These are phyloP conservation scores for Dinoponera quadriceps DNA, from an alignment of 1,140 invertebrate species.

Conservation along the genomic window DNA sequence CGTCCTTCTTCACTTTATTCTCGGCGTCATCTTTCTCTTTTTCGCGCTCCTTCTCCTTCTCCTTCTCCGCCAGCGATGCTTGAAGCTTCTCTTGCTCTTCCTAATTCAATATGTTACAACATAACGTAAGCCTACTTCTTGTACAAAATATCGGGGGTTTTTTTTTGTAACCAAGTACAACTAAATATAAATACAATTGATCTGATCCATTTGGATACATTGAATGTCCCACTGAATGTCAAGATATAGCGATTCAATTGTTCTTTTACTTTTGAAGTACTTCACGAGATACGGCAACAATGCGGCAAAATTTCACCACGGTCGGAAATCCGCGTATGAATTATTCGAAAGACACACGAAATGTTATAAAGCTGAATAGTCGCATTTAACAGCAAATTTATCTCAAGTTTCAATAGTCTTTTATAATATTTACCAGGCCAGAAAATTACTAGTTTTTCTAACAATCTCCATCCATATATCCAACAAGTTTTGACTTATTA, in stretches of 20 bases:
- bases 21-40: conserved; percentile 84
- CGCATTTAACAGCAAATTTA: conserved; percentile 2
- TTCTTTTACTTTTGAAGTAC: conserved; percentile 45
- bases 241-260: conserved; percentile 67
- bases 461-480: too few relatives aligned
- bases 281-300: conserved; percentile 43
- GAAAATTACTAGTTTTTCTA: too few relatives aligned
- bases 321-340: neutral
- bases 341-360: neutral
- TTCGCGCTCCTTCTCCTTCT: conserved; percentile 85
- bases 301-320: too few relatives aligned
- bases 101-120: conserved; percentile 80
- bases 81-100: conserved; percentile 91
- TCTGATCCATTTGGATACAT: conserved; percentile 40
- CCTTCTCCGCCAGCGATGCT: conserved; percentile 86
- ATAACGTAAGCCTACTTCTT: conserved; percentile 23
- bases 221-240: conserved; percentile 64
- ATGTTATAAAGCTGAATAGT: neutral
- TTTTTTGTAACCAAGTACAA: conserved; percentile 21
- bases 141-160: conserved; percentile 21
- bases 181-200: conserved; percentile 47
- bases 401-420: too few relatives aligned
- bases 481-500: too few relatives aligned
- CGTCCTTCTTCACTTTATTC: conserved; percentile 83
- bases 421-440: too few relatives aligned